These are phyloP conservation scores for Hydractinia echinata DNA, from an alignment of 30 jellyfish, hydroid and myxozoan species.

Conservation along the genomic window DNA sequence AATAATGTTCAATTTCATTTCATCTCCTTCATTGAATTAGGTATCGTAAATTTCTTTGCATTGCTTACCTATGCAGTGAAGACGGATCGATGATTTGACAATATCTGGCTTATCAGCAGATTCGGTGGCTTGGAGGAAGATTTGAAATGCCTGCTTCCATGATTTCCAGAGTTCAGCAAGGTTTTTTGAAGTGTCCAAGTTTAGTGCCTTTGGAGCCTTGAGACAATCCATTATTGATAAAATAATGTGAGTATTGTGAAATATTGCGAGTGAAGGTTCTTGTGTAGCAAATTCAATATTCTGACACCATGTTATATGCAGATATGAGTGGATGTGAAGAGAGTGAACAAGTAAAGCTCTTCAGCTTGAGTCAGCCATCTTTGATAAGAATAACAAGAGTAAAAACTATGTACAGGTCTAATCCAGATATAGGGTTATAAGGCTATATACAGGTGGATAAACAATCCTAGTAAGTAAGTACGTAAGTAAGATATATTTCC, in stretches of 20 bases:
- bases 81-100: slow-evolving; percentile 23
- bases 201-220: slow-evolving; percentile 41
- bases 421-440: no score
- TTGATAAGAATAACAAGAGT: no score
- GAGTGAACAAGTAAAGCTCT: not conserved
- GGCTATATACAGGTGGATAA: no score
- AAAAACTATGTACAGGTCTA: no score
- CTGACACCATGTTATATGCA: slow-evolving; percentile 44
- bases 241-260: not conserved
- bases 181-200: slow-evolving; percentile 35
- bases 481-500: no score
- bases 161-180: slow-evolving; percentile 41
- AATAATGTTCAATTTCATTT: no score
- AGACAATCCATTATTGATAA: slow-evolving; percentile 7
- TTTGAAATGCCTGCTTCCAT: slow-evolving; percentile 36
- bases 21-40: no score
- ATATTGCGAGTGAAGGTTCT: not conserved
- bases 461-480: no score
- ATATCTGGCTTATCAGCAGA: slow-evolving; percentile 6
- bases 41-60: slow-evolving; percentile 21
- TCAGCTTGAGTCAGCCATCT: not conserved
- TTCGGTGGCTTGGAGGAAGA: slow-evolving; percentile 37
- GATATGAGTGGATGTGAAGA: no score
- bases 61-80: slow-evolving; percentile 16
- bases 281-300: not conserved